Conservation (phyloP, 2,113 vertebrate species). For the Periophthalmus modestus region DNA sequence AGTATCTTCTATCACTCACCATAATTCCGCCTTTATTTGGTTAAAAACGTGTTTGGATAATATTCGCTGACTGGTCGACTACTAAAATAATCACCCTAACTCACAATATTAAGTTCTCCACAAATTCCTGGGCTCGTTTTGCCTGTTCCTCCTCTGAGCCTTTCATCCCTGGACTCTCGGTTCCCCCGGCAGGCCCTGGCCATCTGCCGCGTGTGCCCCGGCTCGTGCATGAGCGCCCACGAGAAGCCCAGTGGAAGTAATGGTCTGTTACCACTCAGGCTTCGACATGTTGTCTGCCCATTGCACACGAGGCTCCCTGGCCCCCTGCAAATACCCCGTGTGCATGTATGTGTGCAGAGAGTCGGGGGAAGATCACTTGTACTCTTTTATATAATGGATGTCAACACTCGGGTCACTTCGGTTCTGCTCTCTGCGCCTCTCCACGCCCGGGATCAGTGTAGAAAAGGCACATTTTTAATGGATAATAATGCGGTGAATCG, state of each 20-base stretch:
- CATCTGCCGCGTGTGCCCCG: slow-evolving; percentile 69
- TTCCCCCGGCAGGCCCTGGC: slow-evolving; percentile 47
- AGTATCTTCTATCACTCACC: no score
- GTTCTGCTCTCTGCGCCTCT: slow-evolving; percentile 8
- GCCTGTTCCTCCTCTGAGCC: slow-evolving; percentile 23
- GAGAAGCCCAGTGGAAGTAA: slow-evolving; percentile 71
- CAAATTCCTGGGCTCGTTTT: slow-evolving; percentile 13
- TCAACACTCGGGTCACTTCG: background rate
- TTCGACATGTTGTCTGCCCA: slow-evolving; percentile 67
- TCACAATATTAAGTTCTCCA: background rate
- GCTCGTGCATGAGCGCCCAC: slow-evolving; percentile 64
- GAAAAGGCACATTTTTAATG: background rate
- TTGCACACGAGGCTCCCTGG: slow-evolving; percentile 58
- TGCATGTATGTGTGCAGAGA: slow-evolving; percentile 16
- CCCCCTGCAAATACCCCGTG: slow-evolving; percentile 30
- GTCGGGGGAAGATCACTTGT: slow-evolving; percentile 17
- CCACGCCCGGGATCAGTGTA: slow-evolving; percentile 24
- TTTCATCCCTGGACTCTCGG: slow-evolving; percentile 17
- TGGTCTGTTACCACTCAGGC: slow-evolving; percentile 68
- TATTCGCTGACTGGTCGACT: background rate
- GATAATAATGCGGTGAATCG: no score
- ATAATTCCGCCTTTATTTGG: no score
- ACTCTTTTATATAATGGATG: slow-evolving; percentile 35
- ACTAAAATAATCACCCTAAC: background rate
- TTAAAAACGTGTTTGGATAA: no score